Evolutionary conservation across 2,888 invertebrate species (phyloP).

Genomic region (Meta bourneti): DNA sequence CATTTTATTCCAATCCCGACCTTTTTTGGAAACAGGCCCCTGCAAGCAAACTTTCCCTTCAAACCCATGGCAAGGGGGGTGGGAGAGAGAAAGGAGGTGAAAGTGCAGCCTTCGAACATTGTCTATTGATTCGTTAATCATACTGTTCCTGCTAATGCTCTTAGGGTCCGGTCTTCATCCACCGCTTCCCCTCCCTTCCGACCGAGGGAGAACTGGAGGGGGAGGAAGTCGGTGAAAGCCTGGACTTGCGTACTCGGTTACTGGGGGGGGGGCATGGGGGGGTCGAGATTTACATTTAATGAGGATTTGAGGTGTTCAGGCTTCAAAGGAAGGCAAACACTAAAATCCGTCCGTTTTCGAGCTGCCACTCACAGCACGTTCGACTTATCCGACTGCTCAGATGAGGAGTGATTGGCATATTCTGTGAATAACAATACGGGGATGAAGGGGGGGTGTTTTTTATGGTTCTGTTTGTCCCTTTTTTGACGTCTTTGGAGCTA

Average conservation of each 20-base stretch:
- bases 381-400: constrained; percentile 55
- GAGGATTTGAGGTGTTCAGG: constrained; percentile 76
- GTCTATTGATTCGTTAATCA: constrained; percentile 76
- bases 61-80: constrained; percentile 7
- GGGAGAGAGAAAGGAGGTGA: constrained; percentile 3
- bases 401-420: constrained; percentile 67
- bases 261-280: constrained; percentile 19
- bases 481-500: not conserved
- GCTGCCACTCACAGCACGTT: constrained; percentile 72
- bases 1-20: not conserved
- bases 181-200: constrained; percentile 12
- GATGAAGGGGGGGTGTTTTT: constrained; percentile 12
- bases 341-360: constrained; percentile 63
- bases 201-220: constrained; percentile 2
- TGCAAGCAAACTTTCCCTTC: constrained; percentile 56
- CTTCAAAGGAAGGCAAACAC: constrained; percentile 74
- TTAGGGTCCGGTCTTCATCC: constrained; percentile 56
- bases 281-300: constrained; percentile 75
- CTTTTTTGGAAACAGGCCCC: constrained; percentile 58
- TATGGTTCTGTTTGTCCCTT: not conserved
- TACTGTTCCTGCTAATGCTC: constrained; percentile 76
- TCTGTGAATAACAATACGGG: constrained; percentile 60
- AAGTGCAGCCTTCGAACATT: constrained; percentile 66
- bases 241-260: constrained; percentile 35
- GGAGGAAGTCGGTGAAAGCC: constrained; percentile 3